Evolutionary conservation across 2,797 vertebrate species (phyloP), one percentile per base, ranked within the genome.

Genomic region (Pseudochaenichthys georgianus): DNA sequence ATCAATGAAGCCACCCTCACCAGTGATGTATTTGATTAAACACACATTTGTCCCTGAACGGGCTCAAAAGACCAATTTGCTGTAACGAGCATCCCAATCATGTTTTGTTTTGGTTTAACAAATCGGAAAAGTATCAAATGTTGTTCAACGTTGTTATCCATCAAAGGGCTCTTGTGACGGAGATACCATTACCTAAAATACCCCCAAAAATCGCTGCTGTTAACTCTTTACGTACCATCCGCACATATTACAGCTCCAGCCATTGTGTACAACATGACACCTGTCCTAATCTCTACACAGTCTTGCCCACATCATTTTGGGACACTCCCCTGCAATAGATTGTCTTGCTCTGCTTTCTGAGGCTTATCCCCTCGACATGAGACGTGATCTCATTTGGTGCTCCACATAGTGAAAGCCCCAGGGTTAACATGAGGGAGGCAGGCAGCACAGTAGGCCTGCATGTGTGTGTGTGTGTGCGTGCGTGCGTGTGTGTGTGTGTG

Each of bases 371-470:
- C 55, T 84, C 85, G 91, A 89, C 92, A 84, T 79, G 94, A 95
- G 94, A 92, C 87, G 41, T 94, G 94, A 93, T 94, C 94, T 94
- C 88, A 94, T 95, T 96, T 83, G 77, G 64, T 86, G 94, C 87
- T 94, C 94, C 82, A 95, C 87, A 94, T 95, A 88, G 68, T 75
- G 73, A 90, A 82, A 81, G 89, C 92, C 90, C 87, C 77, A 91
- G 86, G 94, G 82, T 81, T 88, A 65, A 75, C 72, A 85, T 55
- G 54, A 75, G 71, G 75, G 74, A 86, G 61, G 66, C 75, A 73
- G 75, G 74, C 83, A 67, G 85, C 73, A 41, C 68, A 61, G 65
- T 15, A 71, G 19, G 71, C 75, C 70, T 77, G 61, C 38, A 73
- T 77, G 73, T 68, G 62, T 72, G 70, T 19, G 47, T 82, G 59